Percentiles rank a stretch among this genome's conserved stretches.
phyloP scores from a whole-genome alignment of 2,888 invertebrate species.

The Aleiodes alternator region DNA sequence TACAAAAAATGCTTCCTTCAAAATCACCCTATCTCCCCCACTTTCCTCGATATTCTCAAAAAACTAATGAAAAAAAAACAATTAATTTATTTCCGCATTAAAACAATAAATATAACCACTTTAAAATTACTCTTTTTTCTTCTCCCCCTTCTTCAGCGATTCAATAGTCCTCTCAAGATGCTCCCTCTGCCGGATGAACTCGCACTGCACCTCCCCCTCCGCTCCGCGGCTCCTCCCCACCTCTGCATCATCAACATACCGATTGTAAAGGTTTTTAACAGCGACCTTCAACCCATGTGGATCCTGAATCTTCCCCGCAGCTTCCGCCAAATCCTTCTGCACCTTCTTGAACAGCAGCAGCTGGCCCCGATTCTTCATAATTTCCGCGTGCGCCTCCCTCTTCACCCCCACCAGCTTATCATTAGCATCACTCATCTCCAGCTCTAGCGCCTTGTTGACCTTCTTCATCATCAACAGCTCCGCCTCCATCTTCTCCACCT shows the following conservation, averaged over 20 bases:
- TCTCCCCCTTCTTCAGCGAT: constrained; percentile 66
- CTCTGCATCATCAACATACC: constrained; percentile 84
- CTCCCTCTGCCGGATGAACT: constrained; percentile 88
- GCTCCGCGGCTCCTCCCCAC: constrained; percentile 82
- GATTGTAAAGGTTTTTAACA: constrained; percentile 80
- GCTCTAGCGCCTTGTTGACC: constrained; percentile 82
- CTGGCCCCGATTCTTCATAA: constrained; percentile 79
- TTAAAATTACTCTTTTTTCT: constrained; percentile 22
- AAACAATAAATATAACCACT: neutral
- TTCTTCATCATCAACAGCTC: constrained; percentile 88
- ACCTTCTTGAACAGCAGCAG: constrained; percentile 84
- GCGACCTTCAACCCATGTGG: constrained; percentile 80
- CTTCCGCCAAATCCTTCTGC: constrained; percentile 87
- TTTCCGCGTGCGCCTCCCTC: constrained; percentile 83
- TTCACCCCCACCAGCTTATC: constrained; percentile 87
- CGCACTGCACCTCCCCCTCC: constrained; percentile 84
- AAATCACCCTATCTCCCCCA: too few relatives aligned
- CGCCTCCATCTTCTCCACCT: constrained; percentile 89
- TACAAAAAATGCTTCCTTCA: too few relatives aligned
- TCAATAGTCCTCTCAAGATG: constrained; percentile 85
- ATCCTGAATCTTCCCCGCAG: constrained; percentile 87
- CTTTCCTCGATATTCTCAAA: too few relatives aligned
- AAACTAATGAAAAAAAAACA: too few relatives aligned
- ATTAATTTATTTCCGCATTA: too few relatives aligned
- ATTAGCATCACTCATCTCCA: constrained; percentile 85